Percentiles rank a stretch among this genome's conserved stretches.
Evolutionary conservation across 2,888 invertebrate genomes (phyloP).

Genomic region (Ormyrus pomaceus): DNA sequence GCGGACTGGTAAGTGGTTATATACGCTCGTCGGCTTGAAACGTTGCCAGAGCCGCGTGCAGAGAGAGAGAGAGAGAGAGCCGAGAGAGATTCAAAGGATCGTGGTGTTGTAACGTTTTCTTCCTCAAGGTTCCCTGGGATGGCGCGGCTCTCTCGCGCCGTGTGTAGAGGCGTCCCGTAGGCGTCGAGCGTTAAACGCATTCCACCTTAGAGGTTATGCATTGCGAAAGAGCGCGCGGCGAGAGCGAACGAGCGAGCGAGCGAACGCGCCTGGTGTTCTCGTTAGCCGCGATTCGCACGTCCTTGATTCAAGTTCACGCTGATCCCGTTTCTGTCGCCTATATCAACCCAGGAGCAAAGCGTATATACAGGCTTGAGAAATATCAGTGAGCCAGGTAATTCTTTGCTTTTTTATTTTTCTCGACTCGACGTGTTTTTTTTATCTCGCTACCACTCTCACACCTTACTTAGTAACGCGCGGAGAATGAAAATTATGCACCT

Average conservation of each 20-base stretch:
- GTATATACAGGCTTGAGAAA: neutral
- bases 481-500: no score
- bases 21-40: no score
- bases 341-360: conserved; percentile 8
- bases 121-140: conserved; percentile 72
- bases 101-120: conserved; percentile 72
- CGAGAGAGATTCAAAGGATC: conserved; percentile 74
- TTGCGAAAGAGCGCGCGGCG: conserved; percentile 66
- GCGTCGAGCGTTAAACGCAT: conserved; percentile 75
- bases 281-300: conserved; percentile 72
- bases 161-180: conserved; percentile 73
- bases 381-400: neutral
- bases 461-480: no score
- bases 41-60: conserved; percentile 56
- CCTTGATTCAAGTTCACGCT: conserved; percentile 74
- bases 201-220: conserved; percentile 74
- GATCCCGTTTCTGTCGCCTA: conserved; percentile 62
- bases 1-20: neutral
- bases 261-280: conserved; percentile 61
- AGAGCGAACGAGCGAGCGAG: neutral
- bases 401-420: no score
- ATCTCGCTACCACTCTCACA: no score
- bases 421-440: no score
- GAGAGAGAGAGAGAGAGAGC: conserved; percentile 70
- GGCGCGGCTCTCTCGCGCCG: conserved; percentile 47